Base-by-base conservation (phyloP, 2,113 vertebrate species). In the Laticauda colubrina region DNA sequence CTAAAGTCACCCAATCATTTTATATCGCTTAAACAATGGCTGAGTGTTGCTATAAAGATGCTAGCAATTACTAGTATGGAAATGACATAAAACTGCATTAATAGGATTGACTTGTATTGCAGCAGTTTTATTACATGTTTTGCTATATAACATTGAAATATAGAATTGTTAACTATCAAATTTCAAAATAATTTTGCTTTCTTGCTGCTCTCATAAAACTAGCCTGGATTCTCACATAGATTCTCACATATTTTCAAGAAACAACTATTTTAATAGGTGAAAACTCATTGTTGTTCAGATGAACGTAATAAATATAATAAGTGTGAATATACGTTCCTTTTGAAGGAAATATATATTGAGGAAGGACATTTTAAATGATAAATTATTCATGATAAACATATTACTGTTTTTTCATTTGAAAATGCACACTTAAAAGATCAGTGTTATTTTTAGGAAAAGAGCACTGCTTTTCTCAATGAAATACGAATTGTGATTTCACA, bases 381-480 rank as follows among this genome's bases (percentile, higher is more conserved):
- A 26, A 75, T 90, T 92, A 64, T 89, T 90, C 48, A 7, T 87
- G 21, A 26, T 85, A 85, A 48, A 39, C 91, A 45, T 51, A 75
- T 26, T 21, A 87, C 12, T 34, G 55, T 56, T 29, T 91, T 64
- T 55, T 57, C 39, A 39, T 43, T 69, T 88, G 75, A 91, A 90
- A 89, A 75, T 54, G 23, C 8, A 88, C 85, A n/a, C 55, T 55
- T n/a, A 88, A 85, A 21, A 93, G 39, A 88, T 88, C 53, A 59
- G 6, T 94, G 85, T 21, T 61, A 15, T 61, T 94, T 20, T 20
- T 88, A 90, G 61, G 56, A 91, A 54, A 75, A 39, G 26, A 87
- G 57, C 29, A 51, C 59, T 88, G 24, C 51, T 51, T 34, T 92
- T 91, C 23, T 92, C 81, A 89, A 89, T 48, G 75, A 85, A 94